Conservation (phyloP, 2,888 invertebrate species). For the Drosophila yooni region DNA sequence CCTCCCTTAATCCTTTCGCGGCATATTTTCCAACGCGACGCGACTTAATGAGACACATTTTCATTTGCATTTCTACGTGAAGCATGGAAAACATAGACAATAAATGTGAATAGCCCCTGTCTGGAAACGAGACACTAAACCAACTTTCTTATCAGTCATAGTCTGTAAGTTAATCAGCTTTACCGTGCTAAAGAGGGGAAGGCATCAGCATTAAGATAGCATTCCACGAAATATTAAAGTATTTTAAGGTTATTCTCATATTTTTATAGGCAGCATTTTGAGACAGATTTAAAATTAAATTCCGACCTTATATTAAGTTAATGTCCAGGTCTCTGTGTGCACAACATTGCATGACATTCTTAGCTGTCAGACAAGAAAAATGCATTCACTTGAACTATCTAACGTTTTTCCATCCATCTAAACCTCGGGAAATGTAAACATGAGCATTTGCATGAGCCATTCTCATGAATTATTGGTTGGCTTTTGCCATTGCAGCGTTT, state of each 20-base stretch:
- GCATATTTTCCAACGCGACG: conserved; percentile 68
- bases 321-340: too few species aligned
- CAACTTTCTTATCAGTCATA: conserved; percentile 42
- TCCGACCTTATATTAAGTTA: too few species aligned
- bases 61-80: conserved; percentile 50
- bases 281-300: background rate
- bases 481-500: conserved; percentile 19
- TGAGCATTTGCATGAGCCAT: conserved; percentile 41
- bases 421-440: conserved; percentile 34
- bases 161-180: conserved; percentile 35
- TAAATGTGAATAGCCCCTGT: conserved; percentile 39
- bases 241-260: background rate
- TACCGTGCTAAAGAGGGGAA: background rate
- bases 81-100: conserved; percentile 61
- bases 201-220: conserved; percentile 9
- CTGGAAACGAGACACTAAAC: conserved; percentile 38
- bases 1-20: conserved; percentile 68
- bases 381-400: background rate
- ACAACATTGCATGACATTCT: background rate
- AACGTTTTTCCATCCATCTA: background rate
- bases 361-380: background rate
- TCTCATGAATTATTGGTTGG: conserved; percentile 47
- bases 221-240: background rate
- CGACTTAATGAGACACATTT: conserved; percentile 71
- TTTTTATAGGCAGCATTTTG: background rate